Base-by-base conservation (phyloP, 2,888 invertebrate genomes). In the Phortica magna region DNA sequence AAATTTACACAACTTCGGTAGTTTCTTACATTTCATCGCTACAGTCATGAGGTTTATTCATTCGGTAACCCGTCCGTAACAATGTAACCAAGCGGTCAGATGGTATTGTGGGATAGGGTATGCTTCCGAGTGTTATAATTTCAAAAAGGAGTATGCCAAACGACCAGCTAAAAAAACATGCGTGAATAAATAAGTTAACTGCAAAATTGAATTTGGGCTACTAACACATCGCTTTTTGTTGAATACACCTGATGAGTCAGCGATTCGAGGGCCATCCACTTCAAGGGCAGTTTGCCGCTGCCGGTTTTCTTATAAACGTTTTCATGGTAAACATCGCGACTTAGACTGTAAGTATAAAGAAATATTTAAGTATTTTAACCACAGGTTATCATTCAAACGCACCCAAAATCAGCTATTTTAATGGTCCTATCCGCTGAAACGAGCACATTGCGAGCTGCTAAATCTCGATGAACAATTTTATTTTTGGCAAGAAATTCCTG, bases 181-280 rank as follows among this genome's bases (percentile, higher is more conserved):
- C 31, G 31, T 31, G 31, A 31, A 31, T 31, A 31, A 31, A 31
- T 31, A 31, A 31, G 31, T 31, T 55, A 42, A 72, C 41, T 65
- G 4, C 9, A 61, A n/a, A 14, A 17, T 64, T 19, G 6, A 64
- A 39, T 39, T 67, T 67, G 7, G 12, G 17, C 55, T 75, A 94
- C 95, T 94, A 93, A 96, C 95, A 98, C 97, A 91, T 98, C 98
- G 90, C 97, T 97, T 88, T 96, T 95, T 0, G 95, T 94, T 14
- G 96, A 95, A 86, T 96, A 97, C 57, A 95, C 93, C 87, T 96
- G 95, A 89, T 96, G 95, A 0, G 96, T 95, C 75, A 98, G 92
- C 0, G 97, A 96, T 91, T 98, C 98, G 73, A 96, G 88, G 0
- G 98, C 97, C 95, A 98, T 95, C 98, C 98, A 98, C 85, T 97